Evolutionary conservation across 2,797 vertebrate genomes (phyloP), one percentile per base, ranked within the genome.

Genomic region (Pangasius macronema): DNA sequence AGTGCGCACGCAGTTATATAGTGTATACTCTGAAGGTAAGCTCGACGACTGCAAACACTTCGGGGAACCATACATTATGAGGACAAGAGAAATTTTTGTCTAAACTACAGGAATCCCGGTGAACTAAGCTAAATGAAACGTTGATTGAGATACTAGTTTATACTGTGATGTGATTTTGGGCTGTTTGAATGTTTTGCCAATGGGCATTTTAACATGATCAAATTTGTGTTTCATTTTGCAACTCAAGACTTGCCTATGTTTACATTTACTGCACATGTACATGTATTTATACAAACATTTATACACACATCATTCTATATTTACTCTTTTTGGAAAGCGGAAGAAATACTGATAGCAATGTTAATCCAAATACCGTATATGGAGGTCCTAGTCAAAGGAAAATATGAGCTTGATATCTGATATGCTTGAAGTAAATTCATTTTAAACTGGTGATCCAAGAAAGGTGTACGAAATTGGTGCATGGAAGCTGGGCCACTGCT

Each of bases 21-120:
- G n/a, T 87, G 90, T 85, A 67, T 92, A 89, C 89, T 86, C 88
- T 89, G 87, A 90, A 93, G 92, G 90, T 93, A 93, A 94, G 92
- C 91, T 88, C 91, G 92, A 93, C 92, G 91, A 91, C 91, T 61
- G 87, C 91, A 91, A 92, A 94, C 93, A 92, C 92, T 93, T 93
- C 91, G 88, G 90, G 90, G 86, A 91, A 90, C 91, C 20, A 39
- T 2, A 93, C 85, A 85, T 93, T 92, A 90, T 90, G 90, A 92
- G 92, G 93, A 94, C 90, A 87, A 92, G 92, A 84, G 87, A 68
- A 55, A 22, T 80, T 85, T 77, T 65, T 80, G 72, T 82, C 81
- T 70, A 14, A 51, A 83, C 39, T 55, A 87, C 53, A 33, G 89
- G 89, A 89, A 59, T 81, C 49, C 10, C 4, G 57, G 89, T 87